Percentiles rank a stretch among this genome's conserved stretches.
These are phyloP conservation scores for Limanda limanda DNA, from an alignment of 2,113 vertebrate genomes.

Conservation along the genomic window DNA sequence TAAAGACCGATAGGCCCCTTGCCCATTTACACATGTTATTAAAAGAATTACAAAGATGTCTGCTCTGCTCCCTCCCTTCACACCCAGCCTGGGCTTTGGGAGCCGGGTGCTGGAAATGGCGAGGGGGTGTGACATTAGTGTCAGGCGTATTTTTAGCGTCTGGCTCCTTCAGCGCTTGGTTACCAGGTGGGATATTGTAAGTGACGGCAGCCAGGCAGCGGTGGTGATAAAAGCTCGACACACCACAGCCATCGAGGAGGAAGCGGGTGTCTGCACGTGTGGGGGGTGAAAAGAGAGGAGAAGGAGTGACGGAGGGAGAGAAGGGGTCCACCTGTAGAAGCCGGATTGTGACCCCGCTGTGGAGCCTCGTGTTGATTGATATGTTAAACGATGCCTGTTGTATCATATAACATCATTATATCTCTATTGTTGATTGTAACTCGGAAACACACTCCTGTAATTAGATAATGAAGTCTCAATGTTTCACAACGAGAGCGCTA, in stretches of 20 bases:
- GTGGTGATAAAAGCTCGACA: constrained; percentile 56
- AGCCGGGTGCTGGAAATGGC: constrained; percentile 70
- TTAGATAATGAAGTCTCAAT: constrained; percentile 67
- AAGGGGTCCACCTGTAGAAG: constrained; percentile 37
- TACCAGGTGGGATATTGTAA: constrained; percentile 68
- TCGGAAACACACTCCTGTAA: constrained; percentile 69
- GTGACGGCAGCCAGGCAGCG: constrained; percentile 47
- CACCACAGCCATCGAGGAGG: constrained; percentile 20
- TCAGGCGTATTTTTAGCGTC: constrained; percentile 73
- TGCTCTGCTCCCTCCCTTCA: constrained; percentile 65
- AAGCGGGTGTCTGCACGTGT: constrained; percentile 2
- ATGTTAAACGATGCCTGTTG: constrained; percentile 52
- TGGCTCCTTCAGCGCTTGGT: constrained; percentile 43
- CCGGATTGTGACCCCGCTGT: constrained; percentile 27
- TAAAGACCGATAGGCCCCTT: constrained; percentile 79
- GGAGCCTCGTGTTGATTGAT: constrained; percentile 65
- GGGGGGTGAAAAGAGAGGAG: constrained; percentile 14
- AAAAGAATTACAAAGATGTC: constrained; percentile 82
- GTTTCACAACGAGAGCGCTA: constrained; percentile 53
- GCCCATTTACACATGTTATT: constrained; percentile 82
- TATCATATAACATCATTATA: constrained; percentile 67
- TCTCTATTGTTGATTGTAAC: constrained; percentile 61
- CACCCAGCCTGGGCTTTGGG: constrained; percentile 67
- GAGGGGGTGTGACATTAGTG: constrained; percentile 66
- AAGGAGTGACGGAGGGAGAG: constrained; percentile 17